Evolutionary conservation across 1,140 invertebrate species (phyloP).

Genomic region (Nephotettix cincticeps): DNA sequence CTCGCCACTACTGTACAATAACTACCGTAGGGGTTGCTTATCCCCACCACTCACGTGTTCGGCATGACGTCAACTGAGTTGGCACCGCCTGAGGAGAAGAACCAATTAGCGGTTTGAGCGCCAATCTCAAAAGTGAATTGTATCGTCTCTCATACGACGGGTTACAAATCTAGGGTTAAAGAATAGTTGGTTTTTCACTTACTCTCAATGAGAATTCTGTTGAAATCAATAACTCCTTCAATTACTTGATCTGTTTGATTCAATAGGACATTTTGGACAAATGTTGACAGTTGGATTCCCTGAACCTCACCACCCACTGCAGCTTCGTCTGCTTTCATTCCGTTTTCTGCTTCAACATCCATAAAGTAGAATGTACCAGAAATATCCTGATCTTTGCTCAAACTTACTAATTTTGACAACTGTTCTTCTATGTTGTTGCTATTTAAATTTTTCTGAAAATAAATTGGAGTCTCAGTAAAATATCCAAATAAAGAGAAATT

Average conservation of each 20-base stretch:
- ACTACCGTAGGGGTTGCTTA: no score
- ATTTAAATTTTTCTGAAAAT: constrained; percentile 5
- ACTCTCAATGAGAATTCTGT: not conserved
- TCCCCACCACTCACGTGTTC: no score
- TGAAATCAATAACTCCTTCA: constrained; percentile 34
- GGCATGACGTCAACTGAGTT: no score
- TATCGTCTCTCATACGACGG: no score
- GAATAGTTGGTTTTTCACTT: no score
- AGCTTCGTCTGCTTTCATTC: constrained; percentile 32
- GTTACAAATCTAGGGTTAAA: no score
- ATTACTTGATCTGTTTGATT: constrained; percentile 42
- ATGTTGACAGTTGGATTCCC: constrained; percentile 36
- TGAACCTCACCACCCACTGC: constrained; percentile 40
- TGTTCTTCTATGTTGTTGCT: not conserved
- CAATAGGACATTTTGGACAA: constrained; percentile 41
- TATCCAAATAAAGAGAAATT: no score
- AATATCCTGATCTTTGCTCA: constrained; percentile 2
- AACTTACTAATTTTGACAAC: not conserved
- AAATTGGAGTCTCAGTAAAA: no score
- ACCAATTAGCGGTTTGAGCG: no score
- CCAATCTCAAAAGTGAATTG: no score
- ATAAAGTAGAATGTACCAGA: not conserved
- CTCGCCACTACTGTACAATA: no score
- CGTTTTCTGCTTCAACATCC: constrained; percentile 13
- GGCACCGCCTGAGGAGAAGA: no score